A percentile compares a stretch with the other conserved stretches of the same genome.
Conservation (phyloP, 1,140 invertebrate genomes). For the Polyergus mexicanus region DNA sequence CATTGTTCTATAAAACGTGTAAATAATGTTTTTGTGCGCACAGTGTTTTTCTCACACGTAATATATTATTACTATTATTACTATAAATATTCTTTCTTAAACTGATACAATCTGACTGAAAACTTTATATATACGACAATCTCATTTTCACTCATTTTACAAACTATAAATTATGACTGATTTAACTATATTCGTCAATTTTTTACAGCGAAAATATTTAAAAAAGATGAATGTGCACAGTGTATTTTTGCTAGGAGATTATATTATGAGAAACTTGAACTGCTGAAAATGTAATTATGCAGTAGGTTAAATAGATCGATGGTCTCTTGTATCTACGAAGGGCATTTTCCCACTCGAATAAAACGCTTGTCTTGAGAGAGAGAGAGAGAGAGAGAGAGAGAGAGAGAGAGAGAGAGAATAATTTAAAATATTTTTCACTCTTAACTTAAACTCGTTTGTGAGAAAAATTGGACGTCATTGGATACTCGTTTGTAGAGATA, state of each 20-base stretch:
- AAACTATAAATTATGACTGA: background rate
- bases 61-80: background rate
- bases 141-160: background rate
- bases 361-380: slow-evolving; percentile 1
- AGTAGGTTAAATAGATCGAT: slow-evolving; percentile 3
- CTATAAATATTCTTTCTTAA: background rate
- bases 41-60: background rate
- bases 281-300: slow-evolving; percentile 21
- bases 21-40: background rate
- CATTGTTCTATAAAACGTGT: background rate
- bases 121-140: no score
- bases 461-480: slow-evolving; percentile 48
- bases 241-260: background rate
- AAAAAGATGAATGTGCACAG: background rate
- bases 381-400: no score
- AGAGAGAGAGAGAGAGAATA: background rate
- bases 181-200: background rate
- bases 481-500: slow-evolving; percentile 8
- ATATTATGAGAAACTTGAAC: background rate
- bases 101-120: no score
- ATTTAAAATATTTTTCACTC: slow-evolving; percentile 54
- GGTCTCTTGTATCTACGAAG: background rate
- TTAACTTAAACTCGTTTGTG: slow-evolving; percentile 13
- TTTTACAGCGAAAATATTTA: background rate
- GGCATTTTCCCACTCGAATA: background rate